Percentiles rank a stretch among this genome's conserved stretches.
Evolutionary conservation across 2,888 invertebrate species (phyloP).

Genomic region (Coelogynopora nodosa): DNA sequence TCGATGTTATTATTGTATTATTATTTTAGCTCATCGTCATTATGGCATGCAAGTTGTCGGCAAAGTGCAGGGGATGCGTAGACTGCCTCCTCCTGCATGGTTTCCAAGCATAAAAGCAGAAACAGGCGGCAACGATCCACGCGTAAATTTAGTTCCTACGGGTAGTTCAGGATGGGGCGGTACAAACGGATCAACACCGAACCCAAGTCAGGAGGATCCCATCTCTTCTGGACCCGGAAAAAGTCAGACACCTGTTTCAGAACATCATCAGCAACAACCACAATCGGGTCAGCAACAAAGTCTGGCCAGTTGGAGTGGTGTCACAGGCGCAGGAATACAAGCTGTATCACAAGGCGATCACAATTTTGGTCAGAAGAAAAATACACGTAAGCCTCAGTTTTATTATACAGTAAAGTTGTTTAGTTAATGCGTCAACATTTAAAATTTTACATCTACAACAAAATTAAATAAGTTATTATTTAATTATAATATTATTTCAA

Average conservation of each 20-base stretch:
- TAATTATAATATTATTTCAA: too few relatives aligned
- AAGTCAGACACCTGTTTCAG: slow-evolving; percentile 13
- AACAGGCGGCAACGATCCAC: slow-evolving; percentile 44
- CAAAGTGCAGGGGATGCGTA: slow-evolving; percentile 33
- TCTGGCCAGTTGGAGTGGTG: slow-evolving; percentile 21
- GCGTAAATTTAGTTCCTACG: slow-evolving; percentile 39
- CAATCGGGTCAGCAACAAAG: not conserved
- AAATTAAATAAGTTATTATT: too few relatives aligned
- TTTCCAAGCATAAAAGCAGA: slow-evolving; percentile 46
- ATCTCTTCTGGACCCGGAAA: not conserved
- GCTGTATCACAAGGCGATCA: not conserved
- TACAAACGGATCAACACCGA: not conserved
- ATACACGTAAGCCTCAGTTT: slow-evolving; percentile 16
- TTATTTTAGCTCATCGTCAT: slow-evolving; percentile 34
- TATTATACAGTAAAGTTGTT: too few relatives aligned
- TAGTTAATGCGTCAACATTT: too few relatives aligned
- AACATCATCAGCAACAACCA: not conserved
- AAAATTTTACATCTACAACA: too few relatives aligned
- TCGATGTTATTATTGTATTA: not conserved
- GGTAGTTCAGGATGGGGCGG: slow-evolving; percentile 45
- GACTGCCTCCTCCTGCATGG: slow-evolving; percentile 43
- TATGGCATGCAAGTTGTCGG: slow-evolving; percentile 45
- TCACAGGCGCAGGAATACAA: not conserved
- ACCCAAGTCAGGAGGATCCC: not conserved
- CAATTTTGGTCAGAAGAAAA: not conserved